Conservation (phyloP, 2,888 invertebrate genomes). For the Aspidiotus destructor region DNA sequence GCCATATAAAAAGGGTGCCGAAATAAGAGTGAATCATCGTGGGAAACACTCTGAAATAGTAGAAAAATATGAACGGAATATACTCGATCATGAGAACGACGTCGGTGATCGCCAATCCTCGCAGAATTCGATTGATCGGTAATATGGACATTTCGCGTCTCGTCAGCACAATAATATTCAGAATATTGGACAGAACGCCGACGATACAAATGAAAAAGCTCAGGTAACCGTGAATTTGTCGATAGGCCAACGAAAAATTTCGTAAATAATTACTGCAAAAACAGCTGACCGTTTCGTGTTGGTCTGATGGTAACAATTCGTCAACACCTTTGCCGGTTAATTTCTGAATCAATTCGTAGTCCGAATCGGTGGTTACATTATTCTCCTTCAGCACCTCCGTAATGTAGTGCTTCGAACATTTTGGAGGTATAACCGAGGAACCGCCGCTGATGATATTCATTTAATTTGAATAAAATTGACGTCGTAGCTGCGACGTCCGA, state of each 20-base stretch:
- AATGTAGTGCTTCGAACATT: constrained; percentile 7
- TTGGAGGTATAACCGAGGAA: not conserved
- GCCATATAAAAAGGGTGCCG: constrained; percentile 63
- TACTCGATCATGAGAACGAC: constrained; percentile 84
- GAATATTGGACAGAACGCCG: constrained; percentile 73
- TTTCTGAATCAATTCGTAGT: constrained; percentile 15
- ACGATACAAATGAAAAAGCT: constrained; percentile 75
- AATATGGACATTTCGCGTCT: constrained; percentile 68
- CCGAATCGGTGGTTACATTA: constrained; percentile 22
- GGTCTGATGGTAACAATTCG: not conserved
- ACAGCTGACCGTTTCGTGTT: constrained; percentile 15
- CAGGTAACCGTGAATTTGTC: constrained; percentile 66
- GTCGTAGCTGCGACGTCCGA: too few relatives aligned
- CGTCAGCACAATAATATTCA: constrained; percentile 79
- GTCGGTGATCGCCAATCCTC: constrained; percentile 76
- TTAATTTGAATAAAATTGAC: not conserved
- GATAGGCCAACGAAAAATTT: constrained; percentile 53
- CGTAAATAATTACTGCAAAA: constrained; percentile 41
- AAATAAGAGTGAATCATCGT: constrained; percentile 54
- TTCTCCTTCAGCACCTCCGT: constrained; percentile 1
- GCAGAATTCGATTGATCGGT: constrained; percentile 77
- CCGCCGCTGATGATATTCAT: constrained; percentile 1
- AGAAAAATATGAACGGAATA: constrained; percentile 62
- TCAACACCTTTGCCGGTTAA: constrained; percentile 11
- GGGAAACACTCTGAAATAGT: constrained; percentile 53